These are phyloP conservation scores for Isoperla grammatica DNA, from an alignment of 2,888 invertebrate genomes.

Conservation along the genomic window DNA sequence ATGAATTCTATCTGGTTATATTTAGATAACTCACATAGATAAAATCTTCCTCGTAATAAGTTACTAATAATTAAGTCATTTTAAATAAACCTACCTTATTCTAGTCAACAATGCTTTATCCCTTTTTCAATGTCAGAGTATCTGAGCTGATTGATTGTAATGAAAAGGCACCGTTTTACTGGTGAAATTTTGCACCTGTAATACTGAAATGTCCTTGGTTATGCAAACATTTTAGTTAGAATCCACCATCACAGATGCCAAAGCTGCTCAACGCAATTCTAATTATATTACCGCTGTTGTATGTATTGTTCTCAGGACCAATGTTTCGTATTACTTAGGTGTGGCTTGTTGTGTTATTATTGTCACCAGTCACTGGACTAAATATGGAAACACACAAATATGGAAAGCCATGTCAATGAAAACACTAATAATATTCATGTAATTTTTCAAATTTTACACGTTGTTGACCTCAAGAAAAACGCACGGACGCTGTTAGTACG, in stretches of 20 bases:
- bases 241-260: conserved; percentile 23
- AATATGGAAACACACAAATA: background rate
- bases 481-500: no score
- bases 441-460: background rate
- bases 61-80: no score
- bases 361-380: background rate
- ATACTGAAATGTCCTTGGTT: background rate
- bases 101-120: no score
- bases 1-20: no score
- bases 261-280: conserved; percentile 26
- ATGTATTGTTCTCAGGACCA: conserved; percentile 23
- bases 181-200: no score
- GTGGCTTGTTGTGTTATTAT: background rate
- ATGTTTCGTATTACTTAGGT: conserved; percentile 18
- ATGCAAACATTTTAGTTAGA: background rate
- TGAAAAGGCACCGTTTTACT: no score
- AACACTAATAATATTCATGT: background rate
- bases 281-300: background rate
- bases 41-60: no score
- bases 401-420: background rate
- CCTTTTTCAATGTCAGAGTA: no score
- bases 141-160: no score
- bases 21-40: no score
- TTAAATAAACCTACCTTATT: no score
- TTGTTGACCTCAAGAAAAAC: background rate